Base-by-base conservation (phyloP, 2,797 vertebrate species). In the Salarias fasciatus region DNA sequence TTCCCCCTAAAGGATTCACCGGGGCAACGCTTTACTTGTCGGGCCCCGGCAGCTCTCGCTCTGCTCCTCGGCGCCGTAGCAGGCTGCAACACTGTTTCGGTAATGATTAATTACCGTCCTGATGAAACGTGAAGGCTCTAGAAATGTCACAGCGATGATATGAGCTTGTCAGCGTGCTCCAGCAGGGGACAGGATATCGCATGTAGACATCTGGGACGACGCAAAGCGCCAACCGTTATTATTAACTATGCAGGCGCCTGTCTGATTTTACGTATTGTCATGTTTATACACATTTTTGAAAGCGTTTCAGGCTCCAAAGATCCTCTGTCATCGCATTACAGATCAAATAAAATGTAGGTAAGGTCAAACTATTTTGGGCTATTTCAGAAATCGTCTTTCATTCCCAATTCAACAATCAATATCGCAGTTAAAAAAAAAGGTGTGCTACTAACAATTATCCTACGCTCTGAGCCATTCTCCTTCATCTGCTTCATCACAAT, bases 71-170 rank as follows among this genome's bases (percentile, higher is more conserved):
- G 60, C 41, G 14, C 47, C n/a, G 49, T 53, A 69, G 76, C 82
- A 82, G 78, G 76, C 82, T 86, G 54, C 69, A 70, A 55, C 81
- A 80, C 87, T 81, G 86, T 91, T 91, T 82, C 65, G 18, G 49
- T 63, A 61, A 78, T 92, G 91, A 93, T 92, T 92, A 94, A 93
- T 93, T 92, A 91, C 81, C 14, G 37, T 73, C 63, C 75, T 88
- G 88, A 92, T 92, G 89, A 91, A 87, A 91, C 77, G 84, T 85
- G 85, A 94, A 84, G 80, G 76, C 80, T 85, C 58, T 83, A 69
- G 75, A 91, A 90, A 91, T 92, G 89, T 92, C 90, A 90, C 81
- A 11, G 53, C 65, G 80, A 82, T 88, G 89, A 91, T 87, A 88
- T 44, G 46, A 60, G 65, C 77, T 78, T 76, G 69, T 86, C 88